Evolutionary conservation across 2,797 vertebrate genomes (phyloP), one percentile per base, ranked within the genome.

Genomic region (Sitta carolinensis): DNA sequence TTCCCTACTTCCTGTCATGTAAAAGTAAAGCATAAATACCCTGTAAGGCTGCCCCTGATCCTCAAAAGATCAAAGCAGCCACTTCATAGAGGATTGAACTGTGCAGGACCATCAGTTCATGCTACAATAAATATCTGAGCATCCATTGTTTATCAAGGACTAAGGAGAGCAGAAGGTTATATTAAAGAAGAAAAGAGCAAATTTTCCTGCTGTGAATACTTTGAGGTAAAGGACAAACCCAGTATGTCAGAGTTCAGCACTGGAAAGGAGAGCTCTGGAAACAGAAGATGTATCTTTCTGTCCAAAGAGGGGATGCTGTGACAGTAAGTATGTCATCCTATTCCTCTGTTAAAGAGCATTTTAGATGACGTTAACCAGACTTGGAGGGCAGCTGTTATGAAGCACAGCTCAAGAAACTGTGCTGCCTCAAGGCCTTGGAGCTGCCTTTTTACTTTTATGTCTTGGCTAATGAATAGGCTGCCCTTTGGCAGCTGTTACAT

Each of bases 401-500:
- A 88, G 95, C 5, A 7, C 48, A 86, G 70, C 76, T 94, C 73
- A 86, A 91, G 85, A 88, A 95, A 84, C 82, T 64, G 9, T 72
- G 29, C 58, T 95, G 93, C 93, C 87, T 92, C 66, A 42, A 90
- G 94, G 85, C 70, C 63, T 77, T 67, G 69, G 74, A 96, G 82
- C 69, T 88, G 89, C 89, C 73, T 94, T 93, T 91, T 87, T 90
- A 27, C 91, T 93, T 95, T 95, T 88, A 91, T 91, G 93, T 91
- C 84, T 93, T 79, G 63, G 38, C 52, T 95, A 95, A 86, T 91
- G 87, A 96, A 91, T 42, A 94, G 76, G 15, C 51, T 90, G 85
- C 92, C 92, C 89, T 91, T 89, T 97, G 94, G 94, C 89, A 91
- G 81, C 62, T 70, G 66, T 95, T 97, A 93, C 23, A 81, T 89